Percentiles rank a stretch among this genome's conserved stretches.
Conservation (phyloP, 37 sponge, comb jelly and placozoan species). For the Halichondria panicea region DNA sequence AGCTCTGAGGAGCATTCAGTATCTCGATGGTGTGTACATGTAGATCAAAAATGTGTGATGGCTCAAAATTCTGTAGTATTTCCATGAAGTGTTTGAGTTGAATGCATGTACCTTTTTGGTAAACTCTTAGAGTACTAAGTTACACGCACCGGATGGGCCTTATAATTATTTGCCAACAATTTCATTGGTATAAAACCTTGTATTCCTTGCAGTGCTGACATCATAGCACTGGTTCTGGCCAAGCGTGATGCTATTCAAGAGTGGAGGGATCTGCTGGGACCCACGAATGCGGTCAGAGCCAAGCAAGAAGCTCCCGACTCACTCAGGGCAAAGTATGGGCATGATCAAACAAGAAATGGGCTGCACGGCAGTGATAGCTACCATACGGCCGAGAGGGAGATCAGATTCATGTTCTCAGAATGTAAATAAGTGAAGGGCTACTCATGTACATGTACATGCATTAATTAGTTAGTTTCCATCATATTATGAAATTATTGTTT, state of each 20-base stretch:
- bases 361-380: conserved; percentile 94
- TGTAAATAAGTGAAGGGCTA: conserved; percentile 34
- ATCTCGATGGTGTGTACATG: neutral
- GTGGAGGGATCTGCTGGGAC: conserved; percentile 88
- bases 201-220: conserved; percentile 68
- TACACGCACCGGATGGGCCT: too few species aligned
- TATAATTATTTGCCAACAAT: neutral
- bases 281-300: conserved; percentile 67
- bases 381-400: conserved; percentile 90
- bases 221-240: conserved; percentile 87
- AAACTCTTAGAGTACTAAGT: too few species aligned
- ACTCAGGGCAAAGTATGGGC: conserved; percentile 88
- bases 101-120: too few species aligned
- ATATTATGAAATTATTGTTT: neutral
- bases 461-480: neutral
- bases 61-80: neutral
- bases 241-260: conserved; percentile 81
- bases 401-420: conserved; percentile 90
- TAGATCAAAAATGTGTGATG: neutral
- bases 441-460: neutral
- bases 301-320: conserved; percentile 56
- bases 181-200: neutral
- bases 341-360: conserved; percentile 84
- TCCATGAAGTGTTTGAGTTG: neutral
- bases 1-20: neutral